Evolutionary conservation across 92 coral and sea anemone species (phyloP), one percentile per base, ranked within the genome.

Genomic region (Porites cylindrica): DNA sequence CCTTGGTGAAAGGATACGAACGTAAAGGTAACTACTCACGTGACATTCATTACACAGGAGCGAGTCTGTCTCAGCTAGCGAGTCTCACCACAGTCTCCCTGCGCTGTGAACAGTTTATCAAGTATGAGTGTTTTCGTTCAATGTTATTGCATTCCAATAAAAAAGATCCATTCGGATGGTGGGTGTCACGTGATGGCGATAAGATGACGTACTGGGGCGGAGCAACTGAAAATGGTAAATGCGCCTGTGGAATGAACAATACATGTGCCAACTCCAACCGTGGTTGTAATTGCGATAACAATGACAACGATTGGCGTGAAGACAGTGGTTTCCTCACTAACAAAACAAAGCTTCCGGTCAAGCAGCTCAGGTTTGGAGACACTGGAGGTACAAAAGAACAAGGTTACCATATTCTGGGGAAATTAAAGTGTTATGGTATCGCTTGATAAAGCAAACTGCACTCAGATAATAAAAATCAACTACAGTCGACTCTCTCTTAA

Each of bases 71-170:
- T 0, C 93, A 90, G 72, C 90, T 90, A 18, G 82, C 82, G 51
- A 75, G 90, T 66, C 90, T 90, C 65, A 85, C 82, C 56, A 26
- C 65, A 54, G 84, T 71, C 52, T 90, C 93, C 2, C 4, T 52
- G 8, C 82, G 70, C 47, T 90, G 93, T 84, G 90, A 90, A 19
- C 93, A 90, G 77, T 90, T 80, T 51, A 75, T 90, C 63, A 90
- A 80, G 72, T 84, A 91, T 66, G 86, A 91, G 71, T 88, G 47
- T 38, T 0, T 4, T 38, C 47, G 0, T 38, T 38, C 47, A 38
- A 38, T 0, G 47, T 38, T 38, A 38, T 6, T 38, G 47, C 0
- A 0, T 0, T 0, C 47, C 47, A 4, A 58, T 6, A 4, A 38
- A 38, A 4, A 38, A 0, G 0, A 6, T 38, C 0, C 47, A 38